phyloP scores from a whole-genome alignment of 2,113 vertebrate species.

The Callipepla squamata region DNA sequence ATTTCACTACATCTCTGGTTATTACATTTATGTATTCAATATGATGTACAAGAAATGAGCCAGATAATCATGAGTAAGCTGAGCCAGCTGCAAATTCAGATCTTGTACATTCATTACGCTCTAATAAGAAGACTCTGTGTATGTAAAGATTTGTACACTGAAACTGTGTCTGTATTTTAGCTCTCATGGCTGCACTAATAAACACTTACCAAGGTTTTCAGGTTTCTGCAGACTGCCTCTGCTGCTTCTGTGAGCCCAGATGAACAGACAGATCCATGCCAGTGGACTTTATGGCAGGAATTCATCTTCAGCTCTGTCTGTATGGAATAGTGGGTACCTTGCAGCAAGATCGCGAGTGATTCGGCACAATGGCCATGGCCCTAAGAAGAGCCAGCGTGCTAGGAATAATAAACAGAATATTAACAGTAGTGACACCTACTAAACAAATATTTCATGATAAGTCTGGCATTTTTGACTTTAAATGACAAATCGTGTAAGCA shows the following conservation, averaged over 20 bases:
- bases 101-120: background rate
- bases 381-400: background rate
- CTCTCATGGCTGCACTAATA: background rate
- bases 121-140: background rate
- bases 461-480: background rate
- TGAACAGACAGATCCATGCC: background rate
- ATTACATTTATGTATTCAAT: slow-evolving; percentile 3
- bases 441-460: background rate
- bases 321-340: background rate
- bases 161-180: background rate
- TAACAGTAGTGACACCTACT: background rate
- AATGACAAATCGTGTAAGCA: background rate
- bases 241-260: background rate
- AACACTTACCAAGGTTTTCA: background rate
- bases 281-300: background rate
- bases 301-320: background rate
- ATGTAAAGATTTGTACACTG: background rate
- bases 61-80: slow-evolving; percentile 29
- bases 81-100: slow-evolving; percentile 54
- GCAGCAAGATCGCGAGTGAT: background rate
- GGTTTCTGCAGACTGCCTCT: background rate
- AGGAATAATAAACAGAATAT: background rate
- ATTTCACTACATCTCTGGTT: background rate
- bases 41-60: slow-evolving; percentile 33
- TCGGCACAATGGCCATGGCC: background rate